Conservation (phyloP, 2,113 vertebrate species). For the Corydoras maculifer region DNA sequence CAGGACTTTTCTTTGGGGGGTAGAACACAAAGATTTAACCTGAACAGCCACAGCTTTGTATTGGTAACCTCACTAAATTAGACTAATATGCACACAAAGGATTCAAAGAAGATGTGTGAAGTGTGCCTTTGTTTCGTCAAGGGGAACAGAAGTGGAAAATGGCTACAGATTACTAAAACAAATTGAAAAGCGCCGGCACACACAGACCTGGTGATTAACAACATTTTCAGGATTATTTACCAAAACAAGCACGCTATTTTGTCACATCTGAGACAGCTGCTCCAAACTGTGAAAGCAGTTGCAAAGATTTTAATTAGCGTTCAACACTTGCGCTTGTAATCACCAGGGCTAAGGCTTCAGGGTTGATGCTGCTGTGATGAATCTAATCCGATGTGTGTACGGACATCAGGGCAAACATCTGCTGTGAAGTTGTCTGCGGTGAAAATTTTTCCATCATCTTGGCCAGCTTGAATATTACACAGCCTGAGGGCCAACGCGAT, state of each 20-base stretch:
- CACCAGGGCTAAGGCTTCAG: constrained; percentile 42
- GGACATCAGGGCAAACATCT: constrained; percentile 66
- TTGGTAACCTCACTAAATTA: constrained; percentile 31
- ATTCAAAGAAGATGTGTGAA: neutral
- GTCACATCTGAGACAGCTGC: constrained; percentile 51
- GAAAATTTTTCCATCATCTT: constrained; percentile 53
- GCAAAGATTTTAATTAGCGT: constrained; percentile 60
- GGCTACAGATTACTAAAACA: neutral
- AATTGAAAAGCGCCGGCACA: constrained; percentile 16
- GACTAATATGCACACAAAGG: constrained; percentile 6
- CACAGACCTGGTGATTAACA: constrained; percentile 46
- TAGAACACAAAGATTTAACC: constrained; percentile 61
- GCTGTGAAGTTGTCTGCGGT: constrained; percentile 59
- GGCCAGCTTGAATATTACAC: constrained; percentile 61
- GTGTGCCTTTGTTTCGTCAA: neutral
- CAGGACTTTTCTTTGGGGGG: constrained; percentile 45
- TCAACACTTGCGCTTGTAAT: constrained; percentile 56
- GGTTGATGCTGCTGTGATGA: constrained; percentile 50
- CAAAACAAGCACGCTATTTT: constrained; percentile 48
- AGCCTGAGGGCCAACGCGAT: constrained; percentile 36
- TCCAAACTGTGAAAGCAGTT: constrained; percentile 46
- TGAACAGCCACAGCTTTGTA: constrained; percentile 38
- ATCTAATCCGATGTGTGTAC: constrained; percentile 59
- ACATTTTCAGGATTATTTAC: constrained; percentile 52
- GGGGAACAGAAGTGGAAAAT: neutral